Base-by-base conservation (phyloP, 2,888 invertebrate species). In the Oxycera nigricornis region DNA sequence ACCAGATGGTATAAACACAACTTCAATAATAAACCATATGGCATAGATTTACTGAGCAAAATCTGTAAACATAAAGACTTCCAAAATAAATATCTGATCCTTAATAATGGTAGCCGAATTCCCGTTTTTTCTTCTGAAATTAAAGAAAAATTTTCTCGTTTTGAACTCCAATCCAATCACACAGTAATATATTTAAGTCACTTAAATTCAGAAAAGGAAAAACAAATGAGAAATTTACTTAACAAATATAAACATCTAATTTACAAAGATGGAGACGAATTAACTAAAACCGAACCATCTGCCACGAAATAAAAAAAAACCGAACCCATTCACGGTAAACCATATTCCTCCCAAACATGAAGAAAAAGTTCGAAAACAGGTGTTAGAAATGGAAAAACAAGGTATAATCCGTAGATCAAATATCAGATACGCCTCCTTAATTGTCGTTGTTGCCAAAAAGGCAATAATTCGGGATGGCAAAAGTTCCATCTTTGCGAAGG, bases 401-500 rank as follows among this genome's bases (percentile, higher is more conserved):
- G 72, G 74, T 7, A 73, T 75, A 39, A 73, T 74, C 17, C 61
- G 65, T 31, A 73, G 74, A 50, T 70, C 31, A 30, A 74, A 73
- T 20, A 73, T 73, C 20, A 11, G 59, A 22, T 76, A 77, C 28
- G 55, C 62, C 28, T 76, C 74, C 3, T 73, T 67, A 24, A 59
- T 73, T 9, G 57, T 77, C 28, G 65, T 76, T 26, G 74, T n/a
- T n/a, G n/a, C n/a, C n/a, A 75, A 75, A 65, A 50, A 26, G 9
- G 1, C 0, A 74, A 76, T 22, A 75, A 75, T 35, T 70, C 75
- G 14, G 75, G 75, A 17, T 31, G 2, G 2, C 75, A 76, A 67
- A 75, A 74, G 57, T 77, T 61, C 17, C n/a, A 73, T 9, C 62
- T 75, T 46, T 70, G 68, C 24, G 72, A 75, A 17, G 75, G 76